A percentile compares a stretch with the other conserved stretches of the same genome.
Conservation (phyloP, 2,797 vertebrate species). For the Hoplostethus mediterraneus region DNA sequence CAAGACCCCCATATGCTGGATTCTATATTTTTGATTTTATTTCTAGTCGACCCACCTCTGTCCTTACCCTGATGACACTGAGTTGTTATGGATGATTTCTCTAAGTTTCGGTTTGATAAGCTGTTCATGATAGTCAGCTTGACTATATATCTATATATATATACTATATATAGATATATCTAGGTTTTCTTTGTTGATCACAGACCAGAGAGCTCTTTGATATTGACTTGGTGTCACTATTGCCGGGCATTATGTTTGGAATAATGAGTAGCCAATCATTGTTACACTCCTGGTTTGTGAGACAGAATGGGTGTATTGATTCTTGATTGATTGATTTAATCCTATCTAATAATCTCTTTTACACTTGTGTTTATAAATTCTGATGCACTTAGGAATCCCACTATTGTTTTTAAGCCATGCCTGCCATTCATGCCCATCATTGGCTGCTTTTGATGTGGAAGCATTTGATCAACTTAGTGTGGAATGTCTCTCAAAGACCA, state of each 20-base stretch:
- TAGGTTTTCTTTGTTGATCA: constrained; percentile 13
- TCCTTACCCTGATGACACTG: constrained; percentile 30
- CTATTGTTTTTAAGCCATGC: not conserved
- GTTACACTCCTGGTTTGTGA: not conserved
- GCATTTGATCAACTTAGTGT: constrained; percentile 50
- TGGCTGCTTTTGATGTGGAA: constrained; percentile 16
- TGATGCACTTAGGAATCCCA: constrained; percentile 4
- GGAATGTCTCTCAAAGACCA: constrained; percentile 45
- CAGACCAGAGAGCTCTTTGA: not conserved
- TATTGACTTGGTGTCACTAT: not conserved
- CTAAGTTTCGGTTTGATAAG: constrained; percentile 16
- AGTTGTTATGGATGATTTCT: constrained; percentile 31
- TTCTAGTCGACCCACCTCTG: constrained; percentile 35
- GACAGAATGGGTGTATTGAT: constrained; percentile 1
- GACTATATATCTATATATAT: too few species aligned
- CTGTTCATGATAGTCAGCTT: constrained; percentile 2
- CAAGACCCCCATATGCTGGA: constrained; percentile 61
- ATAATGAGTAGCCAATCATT: constrained; percentile 7
- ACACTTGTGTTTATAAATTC: not conserved
- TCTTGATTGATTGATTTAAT: constrained; percentile 23
- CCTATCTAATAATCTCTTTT: constrained; percentile 8
- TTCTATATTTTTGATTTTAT: constrained; percentile 41
- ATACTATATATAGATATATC: too few species aligned
- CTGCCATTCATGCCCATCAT: not conserved
- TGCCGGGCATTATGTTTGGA: constrained; percentile 24